Evolutionary conservation across 64 coral and sea anemone genomes (phyloP), one percentile per base, ranked within the genome.

Genomic region (Porites lutea): DNA sequence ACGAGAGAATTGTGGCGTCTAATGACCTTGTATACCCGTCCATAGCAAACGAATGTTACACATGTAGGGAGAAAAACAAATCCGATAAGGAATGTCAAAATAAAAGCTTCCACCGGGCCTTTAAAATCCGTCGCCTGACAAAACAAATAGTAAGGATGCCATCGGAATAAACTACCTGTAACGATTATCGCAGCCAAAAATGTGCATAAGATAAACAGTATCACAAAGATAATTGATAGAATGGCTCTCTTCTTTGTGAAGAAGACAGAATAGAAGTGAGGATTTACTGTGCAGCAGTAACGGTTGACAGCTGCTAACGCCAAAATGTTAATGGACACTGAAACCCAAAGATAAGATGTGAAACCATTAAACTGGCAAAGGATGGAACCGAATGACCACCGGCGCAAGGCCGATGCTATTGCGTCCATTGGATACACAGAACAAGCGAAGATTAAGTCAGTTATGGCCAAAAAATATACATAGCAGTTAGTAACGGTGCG

Each of bases 291-390:
- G 53, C 53, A 55, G 10, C 5, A 55, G 53, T 55, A 55, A 11
- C 53, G 53, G 53, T 55, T 55, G 10, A 55, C 10, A 11, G 53
- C 53, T 55, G 53, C 10, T 55, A 79, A 21, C 1, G 74, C 59
- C 43, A 79, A 22, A 22, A 76, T 89, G n/a, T 65, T 13, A 4
- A 76, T 76, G 5, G 87, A 89, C 14, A 89, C 19, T 0, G 45
- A 73, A 63, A 46, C 87, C n/a, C 75, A 52, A 50, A 46, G 52
- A 53, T 89, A 89, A 18, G 58, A n/a, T 6, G 78, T 54, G 16
- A 65, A 89, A 49, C 87, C 87, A 7, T 89, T 63, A 48, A 65
- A 89, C 47, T 89, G 87, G 66, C 87, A 89, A 1, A 76, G 78
- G 3, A 57, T 50, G 16, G 5, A 77, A 18, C 23, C 22, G 9